Evolutionary conservation across 2,113 vertebrate species (phyloP).

Genomic region (Dryoscopus gambensis): DNA sequence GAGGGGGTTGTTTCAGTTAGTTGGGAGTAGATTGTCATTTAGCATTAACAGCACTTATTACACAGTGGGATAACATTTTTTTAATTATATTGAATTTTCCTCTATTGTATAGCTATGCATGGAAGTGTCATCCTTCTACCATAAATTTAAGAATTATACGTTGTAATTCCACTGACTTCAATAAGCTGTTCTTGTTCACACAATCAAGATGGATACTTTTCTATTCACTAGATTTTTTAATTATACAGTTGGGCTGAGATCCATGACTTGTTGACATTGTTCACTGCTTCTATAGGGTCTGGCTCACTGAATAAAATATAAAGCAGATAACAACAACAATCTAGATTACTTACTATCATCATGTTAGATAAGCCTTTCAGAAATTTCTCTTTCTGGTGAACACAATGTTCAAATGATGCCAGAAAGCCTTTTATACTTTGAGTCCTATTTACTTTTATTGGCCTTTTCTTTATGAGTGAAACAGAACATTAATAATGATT

Average conservation of each 20-base stretch:
- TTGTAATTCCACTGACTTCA: not conserved
- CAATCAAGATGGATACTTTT: not conserved
- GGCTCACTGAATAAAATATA: not conserved
- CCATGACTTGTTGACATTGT: not conserved
- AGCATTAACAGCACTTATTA: not conserved
- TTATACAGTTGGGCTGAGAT: not conserved
- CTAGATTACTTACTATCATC: not conserved
- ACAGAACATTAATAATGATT: constrained; percentile 22
- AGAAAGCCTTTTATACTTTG: not conserved
- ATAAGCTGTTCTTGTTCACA: not conserved
- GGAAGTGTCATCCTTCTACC: not conserved
- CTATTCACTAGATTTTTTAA: not conserved
- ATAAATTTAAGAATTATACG: not conserved
- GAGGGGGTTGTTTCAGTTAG: not conserved
- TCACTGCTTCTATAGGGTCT: not conserved
- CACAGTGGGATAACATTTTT: not conserved
- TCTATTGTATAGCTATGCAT: not conserved
- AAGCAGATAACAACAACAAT: not conserved
- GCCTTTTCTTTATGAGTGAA: not conserved
- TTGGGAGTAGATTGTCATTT: not conserved
- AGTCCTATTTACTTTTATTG: not conserved
- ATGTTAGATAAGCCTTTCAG: not conserved
- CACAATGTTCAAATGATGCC: not conserved
- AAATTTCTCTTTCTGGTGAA: not conserved
- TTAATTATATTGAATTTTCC: not conserved